Conservation (phyloP, 2,797 vertebrate genomes). For the Coracias cyanogaster region DNA sequence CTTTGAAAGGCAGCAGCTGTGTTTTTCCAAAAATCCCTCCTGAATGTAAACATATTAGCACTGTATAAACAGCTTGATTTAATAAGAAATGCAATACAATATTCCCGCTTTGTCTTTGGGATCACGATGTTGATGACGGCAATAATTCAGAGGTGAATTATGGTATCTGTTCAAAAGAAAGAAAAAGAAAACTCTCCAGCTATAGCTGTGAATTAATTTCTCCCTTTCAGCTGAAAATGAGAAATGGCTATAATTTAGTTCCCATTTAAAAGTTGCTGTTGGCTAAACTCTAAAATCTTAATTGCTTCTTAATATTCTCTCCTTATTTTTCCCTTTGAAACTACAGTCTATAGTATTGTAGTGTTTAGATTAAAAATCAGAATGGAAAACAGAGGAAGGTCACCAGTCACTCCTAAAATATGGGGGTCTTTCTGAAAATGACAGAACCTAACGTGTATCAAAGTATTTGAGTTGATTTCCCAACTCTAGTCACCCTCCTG, state of each 20-base stretch:
- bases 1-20: conserved; percentile 71
- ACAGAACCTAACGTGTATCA: neutral
- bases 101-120: conserved; percentile 62
- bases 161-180: conserved; percentile 36
- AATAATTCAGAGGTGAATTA: conserved; percentile 76
- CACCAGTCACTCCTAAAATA: conserved; percentile 10
- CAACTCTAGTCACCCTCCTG: neutral
- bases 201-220: conserved; percentile 67
- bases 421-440: neutral
- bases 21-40: conserved; percentile 64
- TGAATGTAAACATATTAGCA: conserved; percentile 76
- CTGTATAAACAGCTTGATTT: conserved; percentile 76
- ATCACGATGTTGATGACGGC: conserved; percentile 11
- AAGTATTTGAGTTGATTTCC: conserved; percentile 19
- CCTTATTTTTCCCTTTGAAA: conserved; percentile 52
- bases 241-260: conserved; percentile 73
- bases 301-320: conserved; percentile 72
- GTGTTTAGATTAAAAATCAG: conserved; percentile 33
- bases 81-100: conserved; percentile 66
- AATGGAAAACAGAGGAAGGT: conserved; percentile 30
- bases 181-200: conserved; percentile 62
- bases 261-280: conserved; percentile 72
- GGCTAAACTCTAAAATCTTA: conserved; percentile 72
- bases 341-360: neutral
- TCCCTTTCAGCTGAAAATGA: conserved; percentile 69